Percentiles rank a stretch among this genome's conserved stretches.
phyloP scores from a whole-genome alignment of 2,888 invertebrate species.

The Acleris cristana region DNA sequence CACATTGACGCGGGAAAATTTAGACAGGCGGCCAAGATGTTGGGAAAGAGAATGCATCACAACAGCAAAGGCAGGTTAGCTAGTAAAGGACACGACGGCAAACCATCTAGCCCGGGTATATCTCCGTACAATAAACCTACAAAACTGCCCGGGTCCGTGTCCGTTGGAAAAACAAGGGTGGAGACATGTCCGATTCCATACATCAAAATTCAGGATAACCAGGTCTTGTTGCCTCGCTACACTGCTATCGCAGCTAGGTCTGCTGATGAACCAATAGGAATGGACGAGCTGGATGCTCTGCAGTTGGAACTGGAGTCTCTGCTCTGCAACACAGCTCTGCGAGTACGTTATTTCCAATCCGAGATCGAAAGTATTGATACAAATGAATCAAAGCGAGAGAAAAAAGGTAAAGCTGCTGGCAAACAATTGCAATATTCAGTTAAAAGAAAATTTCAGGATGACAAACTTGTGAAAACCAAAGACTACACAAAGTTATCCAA shows the following conservation, averaged over 20 bases:
- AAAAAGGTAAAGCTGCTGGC: slow-evolving; percentile 79
- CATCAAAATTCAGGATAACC: slow-evolving; percentile 88
- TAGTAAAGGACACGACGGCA: slow-evolving; percentile 80
- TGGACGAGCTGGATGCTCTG: slow-evolving; percentile 94
- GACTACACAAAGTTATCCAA: slow-evolving; percentile 81
- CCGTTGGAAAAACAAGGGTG: slow-evolving; percentile 72
- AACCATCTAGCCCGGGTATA: slow-evolving; percentile 79
- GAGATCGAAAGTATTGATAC: slow-evolving; percentile 88
- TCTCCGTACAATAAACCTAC: slow-evolving; percentile 77
- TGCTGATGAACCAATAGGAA: slow-evolving; percentile 90
- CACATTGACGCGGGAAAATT: slow-evolving; percentile 69
- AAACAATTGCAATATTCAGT: slow-evolving; percentile 82
- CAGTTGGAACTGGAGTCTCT: slow-evolving; percentile 95
- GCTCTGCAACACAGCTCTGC: slow-evolving; percentile 91
- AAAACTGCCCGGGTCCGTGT: slow-evolving; percentile 72
- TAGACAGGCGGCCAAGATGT: slow-evolving; percentile 63
- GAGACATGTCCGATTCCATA: slow-evolving; percentile 84
- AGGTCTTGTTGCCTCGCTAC: slow-evolving; percentile 86
- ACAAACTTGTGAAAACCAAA: slow-evolving; percentile 83
- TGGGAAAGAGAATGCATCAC: slow-evolving; percentile 81
- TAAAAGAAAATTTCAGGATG: slow-evolving; percentile 83
- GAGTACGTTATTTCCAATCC: slow-evolving; percentile 90
- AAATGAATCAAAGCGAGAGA: slow-evolving; percentile 80
- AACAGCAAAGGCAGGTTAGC: slow-evolving; percentile 77
- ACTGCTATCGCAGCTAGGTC: slow-evolving; percentile 86